These are phyloP conservation scores for Xenus cinereus DNA, from an alignment of 2,113 vertebrate genomes.

Conservation along the genomic window DNA sequence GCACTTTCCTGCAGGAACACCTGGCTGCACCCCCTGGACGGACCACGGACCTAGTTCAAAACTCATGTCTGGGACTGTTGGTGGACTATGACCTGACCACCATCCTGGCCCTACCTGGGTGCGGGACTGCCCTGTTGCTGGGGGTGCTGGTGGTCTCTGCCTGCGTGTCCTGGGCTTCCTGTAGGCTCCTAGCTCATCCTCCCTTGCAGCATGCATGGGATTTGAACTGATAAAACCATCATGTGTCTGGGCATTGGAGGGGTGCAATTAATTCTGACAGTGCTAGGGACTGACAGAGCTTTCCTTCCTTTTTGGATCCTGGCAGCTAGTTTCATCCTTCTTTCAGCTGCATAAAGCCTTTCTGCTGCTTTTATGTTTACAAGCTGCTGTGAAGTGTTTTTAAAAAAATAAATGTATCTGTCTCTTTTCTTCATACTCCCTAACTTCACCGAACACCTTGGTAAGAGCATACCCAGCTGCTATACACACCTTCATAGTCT, in stretches of 20 bases:
- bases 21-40: neutral
- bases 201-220: fast-evolving
- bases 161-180: neutral
- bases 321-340: neutral
- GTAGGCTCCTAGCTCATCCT: neutral
- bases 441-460: neutral
- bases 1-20: neutral
- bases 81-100: neutral
- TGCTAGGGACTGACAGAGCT: neutral
- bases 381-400: neutral
- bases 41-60: neutral
- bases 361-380: neutral
- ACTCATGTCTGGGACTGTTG: neutral
- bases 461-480: neutral
- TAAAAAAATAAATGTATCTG: neutral
- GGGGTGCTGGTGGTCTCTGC: neutral
- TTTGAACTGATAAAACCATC: neutral
- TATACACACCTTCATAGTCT: neutral
- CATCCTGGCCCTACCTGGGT: neutral
- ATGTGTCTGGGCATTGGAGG: neutral
- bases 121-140: neutral
- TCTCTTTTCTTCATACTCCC: neutral
- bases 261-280: neutral
- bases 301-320: neutral
- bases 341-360: neutral